A percentile compares a stretch with the other conserved stretches of the same genome.
Evolutionary conservation across 2,888 invertebrate species (phyloP).

Genomic region (Boloria selene): DNA sequence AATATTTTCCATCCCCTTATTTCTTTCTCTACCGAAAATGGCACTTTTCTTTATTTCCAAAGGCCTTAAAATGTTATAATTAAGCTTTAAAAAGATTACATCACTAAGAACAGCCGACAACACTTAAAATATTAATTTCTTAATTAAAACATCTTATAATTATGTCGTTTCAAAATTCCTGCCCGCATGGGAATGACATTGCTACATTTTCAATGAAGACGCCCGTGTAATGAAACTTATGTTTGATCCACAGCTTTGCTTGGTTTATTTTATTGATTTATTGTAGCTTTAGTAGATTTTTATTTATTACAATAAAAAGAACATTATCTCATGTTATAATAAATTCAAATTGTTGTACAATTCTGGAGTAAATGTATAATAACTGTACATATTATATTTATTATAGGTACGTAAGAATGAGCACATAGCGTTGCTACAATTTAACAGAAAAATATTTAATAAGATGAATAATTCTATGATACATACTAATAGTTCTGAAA

Average conservation of each 20-base stretch:
- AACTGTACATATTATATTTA: no score
- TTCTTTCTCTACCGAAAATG: neutral
- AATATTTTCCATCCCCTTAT: no score
- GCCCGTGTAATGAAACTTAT: neutral
- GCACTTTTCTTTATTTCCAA: slow-evolving; percentile 6
- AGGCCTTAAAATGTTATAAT: slow-evolving; percentile 1
- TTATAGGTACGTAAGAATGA: no score
- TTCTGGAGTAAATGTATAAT: no score
- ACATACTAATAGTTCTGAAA: no score
- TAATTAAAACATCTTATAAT: slow-evolving; percentile 31
- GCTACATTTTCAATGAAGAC: slow-evolving; percentile 23
- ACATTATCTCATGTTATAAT: no score
- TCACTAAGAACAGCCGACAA: slow-evolving; percentile 10
- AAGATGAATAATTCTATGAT: no score
- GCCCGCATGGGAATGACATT: slow-evolving; percentile 31
- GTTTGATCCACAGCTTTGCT: neutral
- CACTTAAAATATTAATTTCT: slow-evolving; percentile 23
- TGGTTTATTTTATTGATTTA: neutral
- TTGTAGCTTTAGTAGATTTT: neutral
- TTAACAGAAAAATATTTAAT: no score
- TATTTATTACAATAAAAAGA: no score
- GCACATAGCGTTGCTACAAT: no score
- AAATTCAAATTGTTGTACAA: no score
- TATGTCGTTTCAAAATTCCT: slow-evolving; percentile 25
- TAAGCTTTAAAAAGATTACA: slow-evolving; percentile 22